Base-by-base conservation (phyloP, 2,888 invertebrate genomes). In the Tanypteryx hageni region DNA sequence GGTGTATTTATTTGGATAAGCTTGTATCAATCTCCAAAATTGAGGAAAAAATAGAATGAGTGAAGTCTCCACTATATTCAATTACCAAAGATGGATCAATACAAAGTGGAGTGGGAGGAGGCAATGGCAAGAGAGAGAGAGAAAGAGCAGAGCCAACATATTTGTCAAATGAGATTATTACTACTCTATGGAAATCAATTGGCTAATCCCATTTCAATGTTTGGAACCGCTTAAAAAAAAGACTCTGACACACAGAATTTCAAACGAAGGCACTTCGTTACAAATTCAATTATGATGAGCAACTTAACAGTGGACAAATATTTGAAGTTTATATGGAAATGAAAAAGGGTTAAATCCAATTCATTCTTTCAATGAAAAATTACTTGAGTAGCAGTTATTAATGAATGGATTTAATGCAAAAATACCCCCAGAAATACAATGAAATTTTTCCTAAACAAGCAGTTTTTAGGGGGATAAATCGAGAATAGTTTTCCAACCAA, bases 61-160 rank as follows among this genome's bases (percentile, higher is more conserved):
- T 89, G 61, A 64, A 89, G 89, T 89, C 89, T 64, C 89, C 68
- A 89, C 89, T 89, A 89, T 89, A 89, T 89, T 89, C 89, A 89
- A 89, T 89, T 89, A 89, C 89, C 89, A 68, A 89, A 89, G 89
- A 89, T 89, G 89, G 89, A 89, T 89, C 89, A 89, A 89, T 89
- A 89, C 64, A 64, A 89, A 64, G 61, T 44, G 89, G 59, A 31
- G 86, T 31, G 89, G 10, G 64, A 11, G 68, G 44, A 64, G 61
- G 18, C n/a, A 16, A 16, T 10, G 14, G 44, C 8, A n/a, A n/a
- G 56, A 57, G 84, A 57, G 85, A 18, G 64, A 31, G 64, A 64
- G 89, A 44, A 44, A 89, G 64, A 89, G 44, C 8, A n/a, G 44
- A 64, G 18, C 44, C 89, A 56, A 89, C 56, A 89, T 89, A 89